These are phyloP conservation scores for Andinoacara biseriatus DNA, from an alignment of 2,113 vertebrate genomes.

Conservation along the genomic window DNA sequence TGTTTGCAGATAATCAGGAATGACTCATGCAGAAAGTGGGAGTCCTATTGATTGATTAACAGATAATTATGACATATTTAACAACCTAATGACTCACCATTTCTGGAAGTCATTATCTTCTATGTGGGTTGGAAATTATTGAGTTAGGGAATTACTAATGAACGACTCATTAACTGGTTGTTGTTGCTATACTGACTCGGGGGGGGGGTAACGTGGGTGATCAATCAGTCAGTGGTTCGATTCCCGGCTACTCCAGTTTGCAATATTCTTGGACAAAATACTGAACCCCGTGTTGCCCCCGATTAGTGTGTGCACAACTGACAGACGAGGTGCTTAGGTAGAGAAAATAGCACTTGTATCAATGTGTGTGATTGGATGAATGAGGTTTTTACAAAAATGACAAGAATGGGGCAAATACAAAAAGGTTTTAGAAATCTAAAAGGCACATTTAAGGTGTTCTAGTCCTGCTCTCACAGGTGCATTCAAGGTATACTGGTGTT, in stretches of 20 bases:
- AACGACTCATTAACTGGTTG: background rate
- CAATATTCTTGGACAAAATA: background rate
- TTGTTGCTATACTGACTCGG: background rate
- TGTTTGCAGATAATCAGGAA: background rate
- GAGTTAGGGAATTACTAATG: background rate
- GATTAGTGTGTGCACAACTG: background rate
- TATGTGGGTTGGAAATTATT: background rate
- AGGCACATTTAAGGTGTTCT: background rate
- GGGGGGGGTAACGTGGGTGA: background rate
- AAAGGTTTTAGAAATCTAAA: too few species aligned
- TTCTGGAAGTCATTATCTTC: slow-evolving; percentile 5
- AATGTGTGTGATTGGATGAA: too few species aligned
- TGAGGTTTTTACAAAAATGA: too few species aligned
- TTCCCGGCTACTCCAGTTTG: background rate
- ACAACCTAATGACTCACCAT: background rate
- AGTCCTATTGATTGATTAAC: background rate
- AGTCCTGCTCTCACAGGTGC: background rate
- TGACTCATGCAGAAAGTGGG: background rate
- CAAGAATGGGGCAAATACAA: too few species aligned
- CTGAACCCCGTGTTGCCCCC: background rate
- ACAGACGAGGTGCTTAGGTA: background rate
- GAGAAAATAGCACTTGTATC: background rate
- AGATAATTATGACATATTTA: background rate
- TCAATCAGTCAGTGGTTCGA: background rate
- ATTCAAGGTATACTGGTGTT: background rate